phyloP scores from a whole-genome alignment of 2,888 invertebrate species.

The Apamea monoglypha region DNA sequence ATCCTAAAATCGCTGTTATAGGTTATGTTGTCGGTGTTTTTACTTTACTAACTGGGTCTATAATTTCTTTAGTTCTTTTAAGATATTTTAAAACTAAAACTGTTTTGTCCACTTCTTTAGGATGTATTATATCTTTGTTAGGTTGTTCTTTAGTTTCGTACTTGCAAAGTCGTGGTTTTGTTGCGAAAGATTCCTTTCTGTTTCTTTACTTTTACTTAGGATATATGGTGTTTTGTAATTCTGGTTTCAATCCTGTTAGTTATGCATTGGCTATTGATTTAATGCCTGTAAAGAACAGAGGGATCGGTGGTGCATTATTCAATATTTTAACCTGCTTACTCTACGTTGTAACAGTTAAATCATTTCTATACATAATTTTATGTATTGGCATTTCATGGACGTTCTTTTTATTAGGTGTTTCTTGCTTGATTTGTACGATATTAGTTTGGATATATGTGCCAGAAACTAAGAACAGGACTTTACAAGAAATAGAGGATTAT shows the following conservation, averaged over 20 bases:
- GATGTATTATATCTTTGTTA: conserved; percentile 30
- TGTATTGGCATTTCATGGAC: conserved; percentile 47
- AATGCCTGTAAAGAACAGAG: conserved; percentile 65
- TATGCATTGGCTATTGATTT: conserved; percentile 57
- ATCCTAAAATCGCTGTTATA: conserved; percentile 40
- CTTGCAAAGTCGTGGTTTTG: conserved; percentile 25
- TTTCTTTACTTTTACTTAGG: conserved; percentile 46
- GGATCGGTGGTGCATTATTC: conserved; percentile 58
- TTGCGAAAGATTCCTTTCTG: conserved; percentile 19
- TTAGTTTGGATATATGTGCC: conserved; percentile 62
- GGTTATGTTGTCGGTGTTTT: conserved; percentile 20
- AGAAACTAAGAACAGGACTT: conserved; percentile 60
- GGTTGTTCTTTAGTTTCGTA: conserved; percentile 40
- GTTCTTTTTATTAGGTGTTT: conserved; percentile 38
- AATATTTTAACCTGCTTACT: conserved; percentile 50
- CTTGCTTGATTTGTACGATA: conserved; percentile 18
- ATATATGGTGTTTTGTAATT: conserved; percentile 35
- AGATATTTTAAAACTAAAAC: conserved; percentile 50
- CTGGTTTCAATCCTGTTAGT: conserved; percentile 49
- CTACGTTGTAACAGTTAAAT: conserved; percentile 45
- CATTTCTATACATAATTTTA: conserved; percentile 46
- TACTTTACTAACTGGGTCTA: conserved; percentile 29
- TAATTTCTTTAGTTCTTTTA: conserved; percentile 47
- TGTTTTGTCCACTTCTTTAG: conserved; percentile 33
- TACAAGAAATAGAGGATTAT: conserved; percentile 64